A percentile compares a stretch with the other conserved stretches of the same genome.
Conservation (phyloP, 2,888 invertebrate genomes). For the Muscina levida region DNA sequence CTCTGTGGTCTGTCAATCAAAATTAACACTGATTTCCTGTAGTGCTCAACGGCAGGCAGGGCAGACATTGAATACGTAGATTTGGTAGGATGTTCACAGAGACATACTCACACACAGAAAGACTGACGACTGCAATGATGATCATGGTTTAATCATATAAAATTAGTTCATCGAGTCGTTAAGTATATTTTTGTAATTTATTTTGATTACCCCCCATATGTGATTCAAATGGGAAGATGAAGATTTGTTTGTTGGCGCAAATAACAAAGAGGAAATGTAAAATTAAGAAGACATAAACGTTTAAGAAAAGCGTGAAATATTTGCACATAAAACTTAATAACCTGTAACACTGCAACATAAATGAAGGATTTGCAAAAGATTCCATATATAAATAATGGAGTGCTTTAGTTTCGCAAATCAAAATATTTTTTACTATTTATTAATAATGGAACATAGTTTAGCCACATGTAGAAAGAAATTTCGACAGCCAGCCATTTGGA, state of each 20-base stretch:
- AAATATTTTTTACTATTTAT: no score
- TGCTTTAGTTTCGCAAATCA: no score
- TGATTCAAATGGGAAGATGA: background rate
- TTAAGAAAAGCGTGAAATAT: background rate
- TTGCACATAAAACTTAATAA: no score
- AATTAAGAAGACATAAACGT: conserved; percentile 26
- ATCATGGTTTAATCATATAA: conserved; percentile 64
- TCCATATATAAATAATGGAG: no score
- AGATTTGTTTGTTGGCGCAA: background rate
- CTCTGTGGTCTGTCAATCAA: conserved; percentile 61
- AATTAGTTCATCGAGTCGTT: conserved; percentile 64
- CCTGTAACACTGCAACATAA: no score
- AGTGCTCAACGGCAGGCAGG: background rate
- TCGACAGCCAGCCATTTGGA: no score
- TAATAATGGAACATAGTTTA: no score
- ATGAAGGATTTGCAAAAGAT: no score
- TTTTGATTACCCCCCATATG: conserved; percentile 62
- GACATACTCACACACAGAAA: background rate
- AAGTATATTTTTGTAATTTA: conserved; percentile 61
- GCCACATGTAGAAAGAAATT: no score
- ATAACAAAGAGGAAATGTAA: conserved; percentile 39
- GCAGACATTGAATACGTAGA: no score
- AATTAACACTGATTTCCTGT: conserved; percentile 64
- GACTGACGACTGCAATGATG: background rate
- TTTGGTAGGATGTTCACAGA: background rate